Conservation (phyloP, 1,140 invertebrate species). For the Lepidurus couesii region DNA sequence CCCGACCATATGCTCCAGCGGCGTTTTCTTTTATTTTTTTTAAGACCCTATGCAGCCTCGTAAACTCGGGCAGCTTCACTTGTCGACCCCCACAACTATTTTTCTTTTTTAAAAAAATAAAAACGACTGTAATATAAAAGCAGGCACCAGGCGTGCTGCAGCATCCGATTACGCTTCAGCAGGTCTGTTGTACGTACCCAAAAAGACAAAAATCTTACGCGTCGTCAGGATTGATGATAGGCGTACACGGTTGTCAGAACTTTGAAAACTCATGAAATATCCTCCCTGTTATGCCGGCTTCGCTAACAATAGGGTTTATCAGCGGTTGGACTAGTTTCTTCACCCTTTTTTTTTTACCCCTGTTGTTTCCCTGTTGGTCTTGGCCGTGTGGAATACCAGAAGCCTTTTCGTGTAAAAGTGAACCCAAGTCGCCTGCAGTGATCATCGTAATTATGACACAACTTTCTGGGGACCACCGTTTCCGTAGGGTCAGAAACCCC, state of each 20-base stretch:
- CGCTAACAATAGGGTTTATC: constrained; percentile 9
- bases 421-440: constrained; percentile 12
- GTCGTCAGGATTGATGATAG: neutral
- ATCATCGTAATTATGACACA: constrained; percentile 19
- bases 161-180: neutral
- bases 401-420: neutral
- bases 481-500: constrained; percentile 17
- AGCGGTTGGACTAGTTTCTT: neutral
- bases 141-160: neutral
- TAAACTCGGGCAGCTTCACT: too few species aligned
- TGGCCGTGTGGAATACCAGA: constrained; percentile 6
- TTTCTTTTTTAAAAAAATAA: neutral
- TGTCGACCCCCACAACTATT: too few species aligned
- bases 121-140: neutral
- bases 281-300: neutral
- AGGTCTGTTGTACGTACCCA: neutral
- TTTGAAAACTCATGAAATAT: neutral
- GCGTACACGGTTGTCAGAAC: constrained; percentile 15
- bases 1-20: neutral
- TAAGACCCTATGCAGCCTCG: neutral
- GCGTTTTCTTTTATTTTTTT: neutral
- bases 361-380: neutral
- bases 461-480: neutral
- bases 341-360: neutral
- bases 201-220: neutral